These are phyloP conservation scores for Mantis religiosa DNA, from an alignment of 2,888 invertebrate genomes.

Conservation along the genomic window DNA sequence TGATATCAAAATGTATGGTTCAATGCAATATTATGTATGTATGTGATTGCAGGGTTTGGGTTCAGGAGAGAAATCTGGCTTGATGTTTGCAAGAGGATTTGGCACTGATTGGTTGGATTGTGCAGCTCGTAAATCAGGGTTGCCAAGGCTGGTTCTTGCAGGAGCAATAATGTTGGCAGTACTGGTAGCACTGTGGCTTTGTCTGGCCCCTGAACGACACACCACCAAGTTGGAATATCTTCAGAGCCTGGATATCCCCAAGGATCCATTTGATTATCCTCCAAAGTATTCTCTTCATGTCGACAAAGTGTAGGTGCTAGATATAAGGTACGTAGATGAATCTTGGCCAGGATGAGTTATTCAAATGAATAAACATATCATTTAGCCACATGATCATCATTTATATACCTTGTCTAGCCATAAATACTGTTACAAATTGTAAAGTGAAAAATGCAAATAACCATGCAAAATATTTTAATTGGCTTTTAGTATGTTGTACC, in stretches of 20 bases:
- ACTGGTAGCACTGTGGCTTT: constrained; percentile 48
- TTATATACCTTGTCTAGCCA: too few relatives aligned
- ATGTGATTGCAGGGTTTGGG: not conserved
- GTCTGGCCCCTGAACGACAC: constrained; percentile 41
- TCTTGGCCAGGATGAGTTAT: too few relatives aligned
- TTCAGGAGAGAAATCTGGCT: not conserved
- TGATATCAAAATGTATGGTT: too few relatives aligned
- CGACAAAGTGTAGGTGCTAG: constrained; percentile 9
- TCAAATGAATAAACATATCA: too few relatives aligned
- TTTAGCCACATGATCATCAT: too few relatives aligned
- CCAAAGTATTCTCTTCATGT: constrained; percentile 27
- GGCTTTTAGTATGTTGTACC: too few relatives aligned
- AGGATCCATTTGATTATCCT: constrained; percentile 21
- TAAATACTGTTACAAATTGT: too few relatives aligned
- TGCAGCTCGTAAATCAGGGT: constrained; percentile 48
- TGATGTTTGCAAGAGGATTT: not conserved
- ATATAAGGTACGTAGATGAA: not conserved
- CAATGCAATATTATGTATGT: too few relatives aligned
- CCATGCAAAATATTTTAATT: too few relatives aligned
- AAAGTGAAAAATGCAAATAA: too few relatives aligned
- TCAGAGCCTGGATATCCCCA: not conserved
- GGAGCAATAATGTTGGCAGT: constrained; percentile 46
- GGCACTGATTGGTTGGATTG: constrained; percentile 42
- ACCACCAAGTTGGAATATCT: constrained; percentile 1
- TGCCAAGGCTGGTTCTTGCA: constrained; percentile 47